Conservation (phyloP, 2,888 invertebrate genomes). For the Dusona sp. region DNA sequence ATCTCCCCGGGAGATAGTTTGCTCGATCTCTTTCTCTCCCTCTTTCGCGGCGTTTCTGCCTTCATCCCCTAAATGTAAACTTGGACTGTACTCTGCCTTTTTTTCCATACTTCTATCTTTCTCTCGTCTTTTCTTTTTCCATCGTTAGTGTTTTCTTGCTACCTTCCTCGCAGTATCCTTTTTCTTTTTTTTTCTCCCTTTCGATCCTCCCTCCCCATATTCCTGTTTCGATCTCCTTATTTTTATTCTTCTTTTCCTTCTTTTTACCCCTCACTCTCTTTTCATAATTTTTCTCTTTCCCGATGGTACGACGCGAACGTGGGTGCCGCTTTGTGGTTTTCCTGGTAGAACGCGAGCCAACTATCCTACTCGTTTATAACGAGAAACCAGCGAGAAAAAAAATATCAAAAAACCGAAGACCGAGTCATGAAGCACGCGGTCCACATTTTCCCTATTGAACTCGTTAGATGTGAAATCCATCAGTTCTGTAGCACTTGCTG, state of each 20-base stretch:
- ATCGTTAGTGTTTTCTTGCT: not conserved
- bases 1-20: slow-evolving; percentile 30
- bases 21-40: slow-evolving; percentile 1
- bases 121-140: not conserved
- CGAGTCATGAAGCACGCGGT: not conserved
- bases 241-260: not conserved
- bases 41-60: slow-evolving; percentile 22
- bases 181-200: no score
- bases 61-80: slow-evolving; percentile 63
- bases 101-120: not conserved
- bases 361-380: slow-evolving; percentile 42
- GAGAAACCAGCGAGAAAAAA: slow-evolving; percentile 26
- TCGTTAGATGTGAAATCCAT: not conserved
- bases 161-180: not conserved
- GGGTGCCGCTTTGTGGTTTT: slow-evolving; percentile 61
- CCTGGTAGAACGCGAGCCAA: slow-evolving; percentile 59
- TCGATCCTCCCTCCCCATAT: no score
- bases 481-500: not conserved
- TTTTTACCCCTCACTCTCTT: slow-evolving; percentile 15
- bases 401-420: slow-evolving; percentile 1
- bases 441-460: slow-evolving; percentile 12
- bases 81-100: slow-evolving; percentile 54
- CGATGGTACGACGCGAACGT: slow-evolving; percentile 39
- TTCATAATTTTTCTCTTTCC: slow-evolving; percentile 11
- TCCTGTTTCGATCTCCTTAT: no score